phyloP scores from a whole-genome alignment of 2,797 vertebrate genomes.

The Macropodus opercularis region DNA sequence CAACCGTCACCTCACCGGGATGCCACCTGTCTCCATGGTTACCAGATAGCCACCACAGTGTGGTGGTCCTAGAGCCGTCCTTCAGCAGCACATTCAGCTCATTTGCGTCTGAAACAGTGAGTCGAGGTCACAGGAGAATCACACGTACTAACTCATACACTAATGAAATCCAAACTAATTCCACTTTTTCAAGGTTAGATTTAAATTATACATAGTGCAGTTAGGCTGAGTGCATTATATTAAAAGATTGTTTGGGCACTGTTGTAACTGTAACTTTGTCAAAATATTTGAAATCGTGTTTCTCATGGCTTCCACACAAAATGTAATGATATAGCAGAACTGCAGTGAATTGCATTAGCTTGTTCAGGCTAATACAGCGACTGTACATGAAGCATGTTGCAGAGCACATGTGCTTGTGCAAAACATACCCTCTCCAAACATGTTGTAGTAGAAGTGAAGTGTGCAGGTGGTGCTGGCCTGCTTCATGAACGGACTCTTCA shows the following conservation, averaged over 20 bases:
- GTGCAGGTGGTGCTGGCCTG: conserved; percentile 74
- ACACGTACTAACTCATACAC: not conserved
- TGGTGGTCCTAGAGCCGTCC: conserved; percentile 61
- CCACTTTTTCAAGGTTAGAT: too few species aligned
- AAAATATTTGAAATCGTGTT: too few species aligned
- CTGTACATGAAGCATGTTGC: not conserved
- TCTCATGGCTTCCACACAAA: too few species aligned
- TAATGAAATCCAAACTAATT: too few species aligned
- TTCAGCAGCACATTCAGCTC: conserved; percentile 70
- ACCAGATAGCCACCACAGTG: conserved; percentile 75
- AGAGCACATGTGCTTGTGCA: not conserved
- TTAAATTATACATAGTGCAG: too few species aligned
- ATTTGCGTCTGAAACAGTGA: conserved; percentile 54
- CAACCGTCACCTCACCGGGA: conserved; percentile 61
- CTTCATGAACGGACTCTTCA: conserved; percentile 75
- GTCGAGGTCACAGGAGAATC: not conserved
- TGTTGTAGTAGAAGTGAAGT: conserved; percentile 81
- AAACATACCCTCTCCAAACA: conserved; percentile 76
- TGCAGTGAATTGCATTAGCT: too few species aligned
- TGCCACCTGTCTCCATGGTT: conserved; percentile 71
- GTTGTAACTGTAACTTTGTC: too few species aligned
- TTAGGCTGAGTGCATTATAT: too few species aligned
- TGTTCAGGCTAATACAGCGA: too few species aligned
- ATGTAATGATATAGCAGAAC: too few species aligned
- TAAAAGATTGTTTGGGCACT: too few species aligned